Evolutionary conservation across 2,113 vertebrate genomes (phyloP).

Genomic region (Gopherus flavomarginatus): DNA sequence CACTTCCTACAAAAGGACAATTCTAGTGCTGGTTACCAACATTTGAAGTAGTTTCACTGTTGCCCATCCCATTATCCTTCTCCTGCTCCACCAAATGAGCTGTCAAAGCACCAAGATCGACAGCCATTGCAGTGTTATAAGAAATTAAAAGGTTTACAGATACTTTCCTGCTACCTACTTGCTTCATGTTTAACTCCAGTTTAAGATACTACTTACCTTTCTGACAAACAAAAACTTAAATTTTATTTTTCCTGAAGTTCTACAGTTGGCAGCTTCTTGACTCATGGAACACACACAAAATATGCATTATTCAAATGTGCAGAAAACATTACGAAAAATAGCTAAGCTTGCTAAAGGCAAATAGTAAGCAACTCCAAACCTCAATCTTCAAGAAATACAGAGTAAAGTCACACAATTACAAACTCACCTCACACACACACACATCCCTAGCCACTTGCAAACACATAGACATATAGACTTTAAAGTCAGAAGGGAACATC

Average conservation of each 20-base stretch:
- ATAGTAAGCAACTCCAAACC: not conserved
- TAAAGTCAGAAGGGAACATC: too few species aligned
- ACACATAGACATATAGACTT: not conserved
- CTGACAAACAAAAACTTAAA: rapidly evolving
- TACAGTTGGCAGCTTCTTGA: not conserved
- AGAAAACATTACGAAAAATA: not conserved
- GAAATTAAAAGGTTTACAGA: not conserved
- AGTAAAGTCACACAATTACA: not conserved
- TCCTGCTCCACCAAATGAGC: not conserved
- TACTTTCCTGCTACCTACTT: not conserved
- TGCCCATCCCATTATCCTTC: not conserved
- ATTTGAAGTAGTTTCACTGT: rapidly evolving
- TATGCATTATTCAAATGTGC: not conserved
- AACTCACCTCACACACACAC: not conserved
- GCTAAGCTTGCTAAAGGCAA: not conserved
- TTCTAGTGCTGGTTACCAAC: not conserved
- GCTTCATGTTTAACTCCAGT: not conserved
- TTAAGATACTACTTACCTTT: not conserved
- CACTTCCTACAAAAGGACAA: not conserved
- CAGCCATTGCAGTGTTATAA: not conserved
- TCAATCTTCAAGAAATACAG: not conserved
- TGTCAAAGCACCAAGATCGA: not conserved
- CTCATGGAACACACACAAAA: not conserved
- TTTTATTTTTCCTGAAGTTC: not conserved
- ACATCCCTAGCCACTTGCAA: not conserved